Percentiles rank a stretch among this genome's conserved stretches.
These are phyloP conservation scores for Cyanoderma ruficeps DNA, from an alignment of 2,113 vertebrate genomes.

Conservation along the genomic window DNA sequence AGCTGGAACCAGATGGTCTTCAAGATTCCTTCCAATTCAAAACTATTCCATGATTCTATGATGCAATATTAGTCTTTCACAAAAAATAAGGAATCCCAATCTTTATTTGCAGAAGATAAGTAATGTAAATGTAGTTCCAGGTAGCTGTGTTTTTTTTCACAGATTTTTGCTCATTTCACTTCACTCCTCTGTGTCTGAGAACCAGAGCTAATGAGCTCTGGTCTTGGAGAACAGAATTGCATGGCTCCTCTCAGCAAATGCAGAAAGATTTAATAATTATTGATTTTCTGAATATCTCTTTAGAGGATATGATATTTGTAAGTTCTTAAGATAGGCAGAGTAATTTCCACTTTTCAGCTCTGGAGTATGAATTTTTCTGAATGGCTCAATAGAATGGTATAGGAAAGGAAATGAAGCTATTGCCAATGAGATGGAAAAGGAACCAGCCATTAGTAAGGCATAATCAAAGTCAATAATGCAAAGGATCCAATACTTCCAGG, in stretches of 20 bases:
- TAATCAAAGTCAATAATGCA: not conserved
- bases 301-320: not conserved
- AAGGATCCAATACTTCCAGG: not conserved
- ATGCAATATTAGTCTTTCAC: not conserved
- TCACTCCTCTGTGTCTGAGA: not conserved
- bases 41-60: not conserved
- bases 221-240: not conserved
- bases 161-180: not conserved
- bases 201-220: not conserved
- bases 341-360: not conserved
- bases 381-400: not conserved
- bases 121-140: not conserved
- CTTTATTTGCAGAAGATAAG: not conserved
- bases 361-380: not conserved
- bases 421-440: not conserved
- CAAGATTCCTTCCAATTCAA: not conserved
- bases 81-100: not conserved
- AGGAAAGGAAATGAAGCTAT: not conserved
- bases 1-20: not conserved
- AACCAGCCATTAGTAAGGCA: not conserved
- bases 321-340: not conserved
- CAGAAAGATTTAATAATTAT: not conserved
- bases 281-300: not conserved
- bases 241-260: not conserved
- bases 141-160: not conserved